Conservation (phyloP, 2,888 invertebrate species). For the Pollenia griseotomentosa region DNA sequence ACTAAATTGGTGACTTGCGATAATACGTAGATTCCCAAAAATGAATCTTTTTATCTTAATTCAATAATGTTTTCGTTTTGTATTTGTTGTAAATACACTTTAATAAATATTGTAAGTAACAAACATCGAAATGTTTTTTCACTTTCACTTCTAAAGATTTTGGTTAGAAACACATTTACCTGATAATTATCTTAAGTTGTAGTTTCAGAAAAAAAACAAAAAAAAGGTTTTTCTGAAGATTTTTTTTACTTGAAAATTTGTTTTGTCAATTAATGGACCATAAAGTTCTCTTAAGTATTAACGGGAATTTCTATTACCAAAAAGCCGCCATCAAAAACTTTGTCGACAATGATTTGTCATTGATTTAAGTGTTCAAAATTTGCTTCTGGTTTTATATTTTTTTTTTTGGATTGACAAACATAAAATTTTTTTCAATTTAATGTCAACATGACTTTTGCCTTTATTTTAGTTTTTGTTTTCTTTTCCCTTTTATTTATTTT, state of each 20-base stretch:
- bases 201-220: neutral
- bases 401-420: neutral
- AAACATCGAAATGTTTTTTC: slow-evolving; percentile 13
- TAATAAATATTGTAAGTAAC: slow-evolving; percentile 31
- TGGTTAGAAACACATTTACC: slow-evolving; percentile 7
- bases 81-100: slow-evolving; percentile 2
- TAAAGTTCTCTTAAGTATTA: slow-evolving; percentile 33
- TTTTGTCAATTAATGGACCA: slow-evolving; percentile 46
- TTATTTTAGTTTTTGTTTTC: slow-evolving; percentile 36
- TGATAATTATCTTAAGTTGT: slow-evolving; percentile 28
- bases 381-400: slow-evolving; percentile 37
- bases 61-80: slow-evolving; percentile 11
- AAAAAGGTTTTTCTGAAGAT: neutral
- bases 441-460: slow-evolving; percentile 64
- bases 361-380: slow-evolving; percentile 45
- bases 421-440: slow-evolving; percentile 7
- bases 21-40: slow-evolving; percentile 3
- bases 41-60: slow-evolving; percentile 4
- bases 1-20: neutral
- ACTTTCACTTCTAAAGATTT: slow-evolving; percentile 31
- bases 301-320: slow-evolving; percentile 1
- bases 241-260: slow-evolving; percentile 6
- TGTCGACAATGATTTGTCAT: slow-evolving; percentile 55
- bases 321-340: neutral
- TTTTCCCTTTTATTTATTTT: slow-evolving; percentile 12